phyloP scores from a whole-genome alignment of 2,797 vertebrate genomes.

The Neosilurus mollespiculum region DNA sequence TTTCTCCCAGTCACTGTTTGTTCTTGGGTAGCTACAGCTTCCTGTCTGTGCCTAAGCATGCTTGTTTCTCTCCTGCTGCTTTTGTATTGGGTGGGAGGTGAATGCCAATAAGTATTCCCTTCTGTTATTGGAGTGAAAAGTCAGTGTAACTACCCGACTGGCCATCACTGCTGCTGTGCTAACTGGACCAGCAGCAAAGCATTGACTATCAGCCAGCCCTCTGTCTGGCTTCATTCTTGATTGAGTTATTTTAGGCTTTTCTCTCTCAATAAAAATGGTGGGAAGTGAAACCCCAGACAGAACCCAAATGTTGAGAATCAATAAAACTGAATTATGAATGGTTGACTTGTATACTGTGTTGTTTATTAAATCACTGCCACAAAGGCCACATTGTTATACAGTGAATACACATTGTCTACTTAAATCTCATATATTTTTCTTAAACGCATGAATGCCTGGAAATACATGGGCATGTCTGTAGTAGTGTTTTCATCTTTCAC shows the following conservation, averaged over 20 bases:
- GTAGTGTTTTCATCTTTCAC: background rate
- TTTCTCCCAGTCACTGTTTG: conserved; percentile 34
- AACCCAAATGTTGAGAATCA: conserved; percentile 41
- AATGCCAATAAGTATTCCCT: conserved; percentile 32
- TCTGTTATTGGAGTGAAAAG: conserved; percentile 37
- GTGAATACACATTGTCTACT: background rate
- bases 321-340: conserved; percentile 43
- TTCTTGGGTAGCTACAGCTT: conserved; percentile 14
- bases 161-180: conserved; percentile 50
- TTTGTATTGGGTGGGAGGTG: conserved; percentile 44
- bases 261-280: conserved; percentile 33
- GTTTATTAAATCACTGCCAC: background rate
- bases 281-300: conserved; percentile 37
- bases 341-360: conserved; percentile 11
- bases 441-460: background rate
- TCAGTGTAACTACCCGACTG: conserved; percentile 32
- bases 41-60: conserved; percentile 28
- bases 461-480: background rate
- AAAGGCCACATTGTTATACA: conserved; percentile 13
- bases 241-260: conserved; percentile 54
- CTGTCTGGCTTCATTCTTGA: conserved; percentile 43
- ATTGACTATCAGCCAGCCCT: conserved; percentile 47
- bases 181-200: conserved; percentile 40
- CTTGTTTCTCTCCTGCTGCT: conserved; percentile 40
- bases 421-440: background rate